Conservation (phyloP, 1,140 invertebrate species). For the Cydia amplana region DNA sequence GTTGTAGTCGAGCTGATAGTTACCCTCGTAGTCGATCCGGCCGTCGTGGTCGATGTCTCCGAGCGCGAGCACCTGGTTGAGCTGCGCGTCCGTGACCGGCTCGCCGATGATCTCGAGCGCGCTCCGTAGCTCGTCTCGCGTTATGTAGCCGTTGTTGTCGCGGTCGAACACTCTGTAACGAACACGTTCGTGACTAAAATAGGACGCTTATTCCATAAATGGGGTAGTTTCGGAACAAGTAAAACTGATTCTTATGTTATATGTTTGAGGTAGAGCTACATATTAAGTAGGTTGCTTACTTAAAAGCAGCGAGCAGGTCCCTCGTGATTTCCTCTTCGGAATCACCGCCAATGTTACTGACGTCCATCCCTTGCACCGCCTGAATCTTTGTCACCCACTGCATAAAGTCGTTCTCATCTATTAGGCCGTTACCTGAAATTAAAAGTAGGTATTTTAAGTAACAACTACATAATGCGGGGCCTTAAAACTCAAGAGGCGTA, state of each 20-base stretch:
- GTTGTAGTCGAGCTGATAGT: neutral
- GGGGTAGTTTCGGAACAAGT: too few species aligned
- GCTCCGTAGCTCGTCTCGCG: conserved; percentile 85
- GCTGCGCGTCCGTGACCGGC: conserved; percentile 84
- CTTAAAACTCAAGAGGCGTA: too few species aligned
- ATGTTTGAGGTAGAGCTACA: neutral
- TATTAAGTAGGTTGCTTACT: conserved; percentile 61
- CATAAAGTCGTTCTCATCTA: conserved; percentile 86
- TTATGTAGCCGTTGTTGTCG: conserved; percentile 88
- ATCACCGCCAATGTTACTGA: conserved; percentile 75
- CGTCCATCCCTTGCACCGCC: conserved; percentile 80
- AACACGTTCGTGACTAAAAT: neutral
- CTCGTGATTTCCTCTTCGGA: conserved; percentile 82
- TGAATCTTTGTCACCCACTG: conserved; percentile 86
- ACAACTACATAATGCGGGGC: too few species aligned
- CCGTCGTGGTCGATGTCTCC: conserved; percentile 88
- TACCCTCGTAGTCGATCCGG: conserved; percentile 89
- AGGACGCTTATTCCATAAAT: too few species aligned
- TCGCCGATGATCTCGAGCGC: conserved; percentile 90
- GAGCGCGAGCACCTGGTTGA: conserved; percentile 85
- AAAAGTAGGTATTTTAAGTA: conserved; percentile 12
- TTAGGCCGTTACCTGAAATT: conserved; percentile 82
- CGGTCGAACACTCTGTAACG: conserved; percentile 85
- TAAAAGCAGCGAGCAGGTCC: conserved; percentile 87
- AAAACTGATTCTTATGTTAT: neutral